These are phyloP conservation scores for Catotricha subobsoleta DNA, from an alignment of 2,888 invertebrate species.

Conservation along the genomic window DNA sequence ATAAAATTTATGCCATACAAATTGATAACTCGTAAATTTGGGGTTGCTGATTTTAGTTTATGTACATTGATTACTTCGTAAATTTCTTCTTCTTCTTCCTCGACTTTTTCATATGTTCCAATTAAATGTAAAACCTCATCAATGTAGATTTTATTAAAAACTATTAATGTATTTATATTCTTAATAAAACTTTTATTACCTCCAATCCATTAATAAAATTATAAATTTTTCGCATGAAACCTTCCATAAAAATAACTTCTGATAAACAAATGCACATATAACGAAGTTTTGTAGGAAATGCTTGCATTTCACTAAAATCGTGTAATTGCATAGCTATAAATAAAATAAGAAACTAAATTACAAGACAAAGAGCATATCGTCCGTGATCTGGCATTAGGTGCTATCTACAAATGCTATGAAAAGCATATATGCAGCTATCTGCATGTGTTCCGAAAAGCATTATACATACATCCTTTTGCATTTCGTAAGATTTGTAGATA, in stretches of 20 bases:
- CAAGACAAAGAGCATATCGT: too few species aligned
- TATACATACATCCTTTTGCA: too few species aligned
- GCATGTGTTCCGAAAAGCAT: too few species aligned
- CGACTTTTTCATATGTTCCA: constrained; percentile 93
- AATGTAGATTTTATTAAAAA: neutral
- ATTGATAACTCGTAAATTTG: constrained; percentile 93
- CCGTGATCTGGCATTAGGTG: too few species aligned
- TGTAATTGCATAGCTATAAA: constrained; percentile 84
- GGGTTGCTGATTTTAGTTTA: constrained; percentile 93
- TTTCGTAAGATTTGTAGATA: too few species aligned
- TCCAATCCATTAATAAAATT: constrained; percentile 97
- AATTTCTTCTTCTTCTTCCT: constrained; percentile 98
- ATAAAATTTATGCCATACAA: constrained; percentile 97
- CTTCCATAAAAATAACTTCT: constrained; percentile 99
- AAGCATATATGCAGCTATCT: too few species aligned
- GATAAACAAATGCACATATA: constrained; percentile 94
- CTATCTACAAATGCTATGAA: too few species aligned
- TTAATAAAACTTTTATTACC: constrained; percentile 16
- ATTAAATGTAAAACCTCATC: constrained; percentile 71
- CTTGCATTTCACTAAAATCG: constrained; percentile 97
- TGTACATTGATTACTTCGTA: constrained; percentile 99
- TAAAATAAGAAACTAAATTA: too few species aligned
- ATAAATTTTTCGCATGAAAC: constrained; percentile 98
- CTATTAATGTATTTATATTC: neutral
- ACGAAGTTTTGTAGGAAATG: constrained; percentile 90